Evolutionary conservation across 2,797 vertebrate species (phyloP), one percentile per base, ranked within the genome.

Genomic region (Schizopygopsis malacanthus): DNA sequence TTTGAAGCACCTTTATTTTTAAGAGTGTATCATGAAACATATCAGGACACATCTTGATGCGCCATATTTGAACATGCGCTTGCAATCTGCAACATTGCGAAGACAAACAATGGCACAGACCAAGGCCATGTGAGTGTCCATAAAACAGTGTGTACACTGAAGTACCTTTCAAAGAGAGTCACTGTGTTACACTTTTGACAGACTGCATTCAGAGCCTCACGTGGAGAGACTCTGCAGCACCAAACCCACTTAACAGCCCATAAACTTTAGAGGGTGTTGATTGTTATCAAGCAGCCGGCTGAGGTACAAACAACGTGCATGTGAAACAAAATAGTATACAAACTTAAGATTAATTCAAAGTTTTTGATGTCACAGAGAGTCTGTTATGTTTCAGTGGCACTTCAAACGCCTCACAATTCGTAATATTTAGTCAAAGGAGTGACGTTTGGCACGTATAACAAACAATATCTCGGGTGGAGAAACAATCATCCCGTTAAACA

Each of bases 191-290:
- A 65, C 41, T 52, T 92, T 93, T 90, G 92, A 88, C 82, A 89
- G 86, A 2, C 33, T 33, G 33, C 41, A 73, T 15, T 69, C 28
- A 54, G 41, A 79, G 81, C 45, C 4, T 37, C 45, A 59, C 84
- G 89, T 89, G 84, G 92, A 87, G 89, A 88, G 86, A 88, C 81
- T 7, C 25, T 43, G 50, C 71, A 52, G 67, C 87, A 33, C n/a
- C 41, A 56, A 70, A 25, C 41, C 52, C 41, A 28, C 87, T 52
- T 86, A 87, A 85, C 70, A 85, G 86, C 88, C 59, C 47, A n/a
- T 92, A 92, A 92, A 94, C 83, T 88, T 76, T 81, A 84, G 69
- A 88, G 78, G 79, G 81, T 81, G 72, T 82, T 90, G 92, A 92
- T 93, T 86, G 88, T 88, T 80, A 71, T 89, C 45, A 90, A 83